Evolutionary conservation across 1,140 invertebrate species (phyloP).

Genomic region (Drosophila kohkoa): DNA sequence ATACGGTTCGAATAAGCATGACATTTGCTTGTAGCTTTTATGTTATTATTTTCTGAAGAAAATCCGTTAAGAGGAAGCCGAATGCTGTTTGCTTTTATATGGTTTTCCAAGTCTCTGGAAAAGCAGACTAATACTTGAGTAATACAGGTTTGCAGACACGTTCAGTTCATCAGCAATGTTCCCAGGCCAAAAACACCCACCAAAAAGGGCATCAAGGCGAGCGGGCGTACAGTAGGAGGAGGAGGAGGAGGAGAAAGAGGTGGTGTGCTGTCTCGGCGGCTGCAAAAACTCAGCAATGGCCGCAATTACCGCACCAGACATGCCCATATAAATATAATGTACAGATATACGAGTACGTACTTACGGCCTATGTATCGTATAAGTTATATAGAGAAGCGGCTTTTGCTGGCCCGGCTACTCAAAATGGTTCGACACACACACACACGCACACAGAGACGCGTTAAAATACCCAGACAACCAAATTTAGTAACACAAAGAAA

Average conservation of each 20-base stretch:
- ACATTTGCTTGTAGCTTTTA: too few species aligned
- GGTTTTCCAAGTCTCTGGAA: background rate
- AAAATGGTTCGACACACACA: constrained; percentile 73
- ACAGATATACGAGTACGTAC: constrained; percentile 1
- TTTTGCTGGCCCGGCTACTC: constrained; percentile 65
- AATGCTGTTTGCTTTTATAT: background rate
- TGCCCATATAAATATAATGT: constrained; percentile 46
- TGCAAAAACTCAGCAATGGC: constrained; percentile 39
- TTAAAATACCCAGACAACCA: constrained; percentile 80
- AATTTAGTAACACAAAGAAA: constrained; percentile 74
- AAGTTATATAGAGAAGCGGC: constrained; percentile 60
- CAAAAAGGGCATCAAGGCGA: constrained; percentile 38
- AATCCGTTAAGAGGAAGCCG: background rate
- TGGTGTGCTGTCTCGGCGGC: constrained; percentile 29
- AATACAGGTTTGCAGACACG: constrained; percentile 7
- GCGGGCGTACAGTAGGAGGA: background rate
- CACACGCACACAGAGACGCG: constrained; percentile 30
- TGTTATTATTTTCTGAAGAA: background rate
- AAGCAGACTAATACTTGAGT: background rate
- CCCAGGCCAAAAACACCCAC: constrained; percentile 41
- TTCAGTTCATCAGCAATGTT: constrained; percentile 16
- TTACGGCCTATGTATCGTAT: constrained; percentile 30
- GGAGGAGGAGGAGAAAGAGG: background rate
- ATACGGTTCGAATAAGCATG: too few species aligned
- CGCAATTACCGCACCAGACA: constrained; percentile 50